Conservation (phyloP, 1,140 invertebrate species). For the Pollicipes pollicipes region DNA sequence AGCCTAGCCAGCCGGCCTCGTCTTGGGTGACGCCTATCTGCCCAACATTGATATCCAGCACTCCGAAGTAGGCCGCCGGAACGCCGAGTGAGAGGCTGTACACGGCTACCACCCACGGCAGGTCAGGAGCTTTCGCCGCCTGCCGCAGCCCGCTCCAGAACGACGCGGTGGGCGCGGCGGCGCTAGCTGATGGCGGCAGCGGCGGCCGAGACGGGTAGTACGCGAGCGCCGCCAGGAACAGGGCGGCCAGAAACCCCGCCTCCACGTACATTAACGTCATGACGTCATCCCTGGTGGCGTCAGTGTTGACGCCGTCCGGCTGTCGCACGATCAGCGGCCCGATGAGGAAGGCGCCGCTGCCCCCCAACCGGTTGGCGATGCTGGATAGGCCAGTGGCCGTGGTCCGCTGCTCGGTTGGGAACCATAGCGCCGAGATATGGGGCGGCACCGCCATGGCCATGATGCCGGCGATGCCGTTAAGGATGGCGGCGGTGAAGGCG, state of each 20-base stretch:
- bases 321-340: constrained; percentile 22
- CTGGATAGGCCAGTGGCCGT: constrained; percentile 17
- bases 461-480: constrained; percentile 26
- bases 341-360: constrained; percentile 27
- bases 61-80: no score
- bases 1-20: no score
- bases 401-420: constrained; percentile 25
- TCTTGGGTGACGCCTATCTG: no score
- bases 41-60: no score
- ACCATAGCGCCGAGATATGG: constrained; percentile 25
- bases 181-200: constrained; percentile 24
- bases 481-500: constrained; percentile 15
- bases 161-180: constrained; percentile 9
- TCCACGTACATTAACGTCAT: not conserved
- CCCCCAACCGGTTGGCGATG: constrained; percentile 23
- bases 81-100: no score
- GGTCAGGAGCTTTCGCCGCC: no score
- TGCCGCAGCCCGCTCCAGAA: no score
- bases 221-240: constrained; percentile 23
- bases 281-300: not conserved
- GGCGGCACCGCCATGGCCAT: constrained; percentile 24
- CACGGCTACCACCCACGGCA: no score
- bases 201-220: constrained; percentile 28
- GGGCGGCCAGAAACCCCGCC: constrained; percentile 20
- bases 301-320: constrained; percentile 8